Base-by-base conservation (phyloP, 2,113 vertebrate species). In the Argyrosomus japonicus region DNA sequence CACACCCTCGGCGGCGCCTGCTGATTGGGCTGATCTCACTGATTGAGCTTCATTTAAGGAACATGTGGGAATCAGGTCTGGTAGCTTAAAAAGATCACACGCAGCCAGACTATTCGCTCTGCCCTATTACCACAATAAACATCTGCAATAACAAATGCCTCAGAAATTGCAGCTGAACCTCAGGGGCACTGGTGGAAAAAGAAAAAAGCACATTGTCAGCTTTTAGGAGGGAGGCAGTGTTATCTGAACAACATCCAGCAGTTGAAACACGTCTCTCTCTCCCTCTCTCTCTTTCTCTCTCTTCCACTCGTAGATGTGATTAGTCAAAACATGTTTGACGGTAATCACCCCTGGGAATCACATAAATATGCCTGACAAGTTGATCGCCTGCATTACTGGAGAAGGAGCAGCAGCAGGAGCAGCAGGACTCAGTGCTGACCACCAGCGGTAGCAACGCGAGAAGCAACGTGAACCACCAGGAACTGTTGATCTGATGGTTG, bases 401-500 rank as follows among this genome's bases (percentile, higher is more conserved):
- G 14, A 5, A 21, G 58, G 94, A 89, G 93, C 86, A 89, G 93
- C 89, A 94, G 91, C 75, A 85, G 93, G 62, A 83, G 82, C 77
- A 77, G 36, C 7, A 29, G 75, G 40, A 32, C 93, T 86, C 91
- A 89, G 79, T 90, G 85, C 88, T 93, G 94, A 89, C 93, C 86
- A 89, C 93, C 89, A 94, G 92, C 76, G 86, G 93, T 64, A 83
- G 82, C 77, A 77, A 82, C 51, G 47, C 27, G 70, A 85, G 23
- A 50, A 7, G 76, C 85, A 89, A 25, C 23, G 58, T 45, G 71
- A 87, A n/a, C 68, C 4, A 25, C 17, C 70, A 12, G 53, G 25
- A n/a, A 1, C 0, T 1, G 88, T 95, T 93, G 93, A 77, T 94
- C 83, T 92, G 65, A 83, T 91, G 94, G 89, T 87, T 95, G 86